phyloP scores from a whole-genome alignment of 1,140 invertebrate genomes.

The Bombus superbus region DNA sequence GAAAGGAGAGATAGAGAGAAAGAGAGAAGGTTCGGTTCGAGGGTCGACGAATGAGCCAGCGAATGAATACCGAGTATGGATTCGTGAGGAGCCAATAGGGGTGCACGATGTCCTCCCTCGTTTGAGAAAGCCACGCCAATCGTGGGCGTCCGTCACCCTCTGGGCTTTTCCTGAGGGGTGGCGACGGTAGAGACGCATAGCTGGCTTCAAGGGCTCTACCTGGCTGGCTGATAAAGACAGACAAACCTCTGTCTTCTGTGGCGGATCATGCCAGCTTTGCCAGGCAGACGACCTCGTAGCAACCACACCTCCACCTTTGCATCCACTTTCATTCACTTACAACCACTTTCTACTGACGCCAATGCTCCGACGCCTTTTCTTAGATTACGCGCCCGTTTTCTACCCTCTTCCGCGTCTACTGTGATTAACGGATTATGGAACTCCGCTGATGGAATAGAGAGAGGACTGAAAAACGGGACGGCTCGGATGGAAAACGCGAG shows the following conservation, averaged over 20 bases:
- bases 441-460: background rate
- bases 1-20: conserved; percentile 32
- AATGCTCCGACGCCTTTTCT: conserved; percentile 70
- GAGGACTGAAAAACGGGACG: too few species aligned
- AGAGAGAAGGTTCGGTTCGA: conserved; percentile 29
- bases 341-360: conserved; percentile 63
- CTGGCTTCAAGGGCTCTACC: conserved; percentile 60
- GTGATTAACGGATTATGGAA: conserved; percentile 52
- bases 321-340: conserved; percentile 65
- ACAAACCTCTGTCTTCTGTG: conserved; percentile 70
- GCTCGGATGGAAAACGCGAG: background rate
- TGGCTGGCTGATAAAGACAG: conserved; percentile 75
- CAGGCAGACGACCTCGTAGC: conserved; percentile 58
- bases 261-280: conserved; percentile 72
- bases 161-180: conserved; percentile 49
- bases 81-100: conserved; percentile 69
- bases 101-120: conserved; percentile 61
- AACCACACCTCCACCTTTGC: conserved; percentile 56
- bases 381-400: conserved; percentile 57
- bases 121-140: conserved; percentile 68
- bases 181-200: conserved; percentile 39
- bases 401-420: conserved; percentile 26
- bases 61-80: conserved; percentile 76
- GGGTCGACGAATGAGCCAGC: conserved; percentile 70
- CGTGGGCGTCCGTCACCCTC: conserved; percentile 57